Evolutionary conservation across 2,888 invertebrate genomes (phyloP).

Genomic region (Drosophila suboccidentalis): DNA sequence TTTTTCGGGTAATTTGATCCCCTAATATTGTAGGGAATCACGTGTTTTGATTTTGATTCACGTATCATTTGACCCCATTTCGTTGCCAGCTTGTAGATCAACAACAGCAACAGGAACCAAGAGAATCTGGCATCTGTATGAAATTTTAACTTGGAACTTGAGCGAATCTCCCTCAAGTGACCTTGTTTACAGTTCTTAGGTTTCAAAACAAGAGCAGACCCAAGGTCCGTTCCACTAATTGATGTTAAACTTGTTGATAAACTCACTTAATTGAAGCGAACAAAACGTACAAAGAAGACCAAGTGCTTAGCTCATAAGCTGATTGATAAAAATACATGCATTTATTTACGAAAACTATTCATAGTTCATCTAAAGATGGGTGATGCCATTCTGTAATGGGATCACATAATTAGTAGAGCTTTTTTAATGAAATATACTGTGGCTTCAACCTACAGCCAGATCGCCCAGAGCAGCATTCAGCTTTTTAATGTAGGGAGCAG

Average conservation of each 20-base stretch:
- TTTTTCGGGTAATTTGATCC: constrained; percentile 71
- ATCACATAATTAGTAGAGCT: constrained; percentile 19
- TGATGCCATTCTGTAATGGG: constrained; percentile 51
- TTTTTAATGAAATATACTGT: neutral
- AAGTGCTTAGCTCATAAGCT: constrained; percentile 30
- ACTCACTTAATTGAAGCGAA: constrained; percentile 57
- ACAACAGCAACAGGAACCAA: constrained; percentile 28
- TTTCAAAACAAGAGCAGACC: constrained; percentile 62
- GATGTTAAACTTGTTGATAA: constrained; percentile 68
- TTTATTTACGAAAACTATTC: constrained; percentile 35
- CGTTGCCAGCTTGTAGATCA: constrained; percentile 20
- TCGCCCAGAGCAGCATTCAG: constrained; percentile 44
- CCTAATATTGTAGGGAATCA: constrained; percentile 73
- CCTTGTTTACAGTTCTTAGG: constrained; percentile 70
- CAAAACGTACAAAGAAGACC: constrained; percentile 21
- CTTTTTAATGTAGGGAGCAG: constrained; percentile 48
- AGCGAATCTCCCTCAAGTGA: constrained; percentile 46
- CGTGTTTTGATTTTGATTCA: constrained; percentile 66
- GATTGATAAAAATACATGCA: constrained; percentile 43
- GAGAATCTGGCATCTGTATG: constrained; percentile 41
- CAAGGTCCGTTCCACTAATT: constrained; percentile 57
- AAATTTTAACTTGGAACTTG: constrained; percentile 47
- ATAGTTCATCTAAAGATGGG: constrained; percentile 28
- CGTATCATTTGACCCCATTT: constrained; percentile 73
- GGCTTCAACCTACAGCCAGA: constrained; percentile 37